Conservation (phyloP, 2,113 vertebrate species). For the Trichechus manatus region DNA sequence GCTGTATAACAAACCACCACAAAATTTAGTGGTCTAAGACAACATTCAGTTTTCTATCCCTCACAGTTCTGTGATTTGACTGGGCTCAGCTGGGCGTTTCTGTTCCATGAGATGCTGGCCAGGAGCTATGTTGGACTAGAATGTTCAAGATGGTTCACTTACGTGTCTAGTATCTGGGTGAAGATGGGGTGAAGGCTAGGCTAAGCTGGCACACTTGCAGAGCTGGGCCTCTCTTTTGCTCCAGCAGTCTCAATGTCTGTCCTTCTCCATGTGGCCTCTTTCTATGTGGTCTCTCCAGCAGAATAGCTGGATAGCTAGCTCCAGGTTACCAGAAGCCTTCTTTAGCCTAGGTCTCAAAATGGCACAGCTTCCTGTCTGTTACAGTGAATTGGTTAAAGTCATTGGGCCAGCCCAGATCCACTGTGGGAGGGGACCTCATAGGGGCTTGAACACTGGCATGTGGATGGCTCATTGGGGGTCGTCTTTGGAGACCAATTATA, state of each 20-base stretch:
- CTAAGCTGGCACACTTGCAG: neutral
- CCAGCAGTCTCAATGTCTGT: too few relatives aligned
- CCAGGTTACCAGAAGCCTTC: neutral
- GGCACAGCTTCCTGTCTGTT: neutral
- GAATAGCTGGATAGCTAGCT: neutral
- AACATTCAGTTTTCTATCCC: too few relatives aligned
- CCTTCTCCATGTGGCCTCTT: too few relatives aligned
- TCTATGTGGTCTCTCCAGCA: neutral
- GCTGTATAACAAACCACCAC: neutral
- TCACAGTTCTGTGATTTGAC: neutral
- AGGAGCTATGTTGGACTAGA: neutral
- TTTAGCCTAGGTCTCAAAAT: neutral
- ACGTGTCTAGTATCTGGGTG: fast-evolving
- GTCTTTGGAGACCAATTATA: neutral
- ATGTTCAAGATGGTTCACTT: neutral
- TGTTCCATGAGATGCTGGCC: neutral
- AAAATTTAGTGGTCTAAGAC: neutral
- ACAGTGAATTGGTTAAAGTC: neutral
- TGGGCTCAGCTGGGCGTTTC: neutral
- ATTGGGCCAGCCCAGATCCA: too few relatives aligned
- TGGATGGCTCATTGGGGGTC: too few relatives aligned
- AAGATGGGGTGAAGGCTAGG: neutral
- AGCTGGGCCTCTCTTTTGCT: neutral
- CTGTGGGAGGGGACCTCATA: too few relatives aligned
- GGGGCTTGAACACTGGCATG: neutral